Percentiles rank a stretch among this genome's conserved stretches.
These are phyloP conservation scores for Heliconius ethilla DNA, from an alignment of 2,888 invertebrate species.

Conservation along the genomic window DNA sequence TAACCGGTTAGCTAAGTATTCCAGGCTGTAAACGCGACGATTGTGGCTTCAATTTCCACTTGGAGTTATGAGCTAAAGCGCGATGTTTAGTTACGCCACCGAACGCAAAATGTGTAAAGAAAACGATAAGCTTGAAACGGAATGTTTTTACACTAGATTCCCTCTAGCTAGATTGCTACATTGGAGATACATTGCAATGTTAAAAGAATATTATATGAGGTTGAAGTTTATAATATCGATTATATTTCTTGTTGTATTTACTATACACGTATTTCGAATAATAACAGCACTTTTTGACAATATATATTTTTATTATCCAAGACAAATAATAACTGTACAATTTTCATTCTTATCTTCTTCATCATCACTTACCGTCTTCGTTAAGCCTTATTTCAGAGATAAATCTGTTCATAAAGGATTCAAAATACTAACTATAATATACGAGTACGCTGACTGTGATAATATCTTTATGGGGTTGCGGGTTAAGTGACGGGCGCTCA, in stretches of 20 bases:
- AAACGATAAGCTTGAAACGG: too few relatives aligned
- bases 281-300: too few relatives aligned
- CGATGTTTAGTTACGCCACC: background rate
- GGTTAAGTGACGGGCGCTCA: constrained; percentile 45
- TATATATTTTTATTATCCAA: too few relatives aligned
- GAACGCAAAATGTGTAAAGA: background rate
- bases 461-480: constrained; percentile 58
- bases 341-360: background rate
- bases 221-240: too few relatives aligned
- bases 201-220: too few relatives aligned
- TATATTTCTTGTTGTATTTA: too few relatives aligned
- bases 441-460: constrained; percentile 50
- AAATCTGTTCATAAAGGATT: constrained; percentile 62
- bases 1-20: too few relatives aligned
- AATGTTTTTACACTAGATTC: background rate
- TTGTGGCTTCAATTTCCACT: too few relatives aligned
- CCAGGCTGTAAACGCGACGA: too few relatives aligned
- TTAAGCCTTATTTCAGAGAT: constrained; percentile 46
- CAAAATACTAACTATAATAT: constrained; percentile 55
- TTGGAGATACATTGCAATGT: too few relatives aligned
- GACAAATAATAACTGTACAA: background rate
- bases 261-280: too few relatives aligned
- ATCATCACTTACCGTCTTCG: background rate
- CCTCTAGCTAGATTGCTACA: too few relatives aligned
- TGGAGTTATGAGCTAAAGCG: background rate